These are phyloP conservation scores for Pycnomerus fuliginosus DNA, from an alignment of 2,888 invertebrate genomes.

Conservation along the genomic window DNA sequence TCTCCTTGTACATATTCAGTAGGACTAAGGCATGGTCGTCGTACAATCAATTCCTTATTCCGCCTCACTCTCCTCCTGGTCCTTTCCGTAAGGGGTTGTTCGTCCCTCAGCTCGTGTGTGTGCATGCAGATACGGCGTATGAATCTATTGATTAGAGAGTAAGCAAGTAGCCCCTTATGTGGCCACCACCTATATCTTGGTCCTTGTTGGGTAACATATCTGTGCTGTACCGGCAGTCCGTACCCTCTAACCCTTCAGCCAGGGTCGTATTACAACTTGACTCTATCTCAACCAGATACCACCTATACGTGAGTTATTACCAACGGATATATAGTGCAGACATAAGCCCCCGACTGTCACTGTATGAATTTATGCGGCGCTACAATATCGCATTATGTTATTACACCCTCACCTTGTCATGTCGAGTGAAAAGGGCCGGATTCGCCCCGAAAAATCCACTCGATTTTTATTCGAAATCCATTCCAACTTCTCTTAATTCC, in stretches of 20 bases:
- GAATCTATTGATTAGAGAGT: conserved; percentile 49
- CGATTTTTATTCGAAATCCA: too few relatives aligned
- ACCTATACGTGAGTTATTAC: conserved; percentile 32
- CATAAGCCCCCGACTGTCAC: conserved; percentile 32
- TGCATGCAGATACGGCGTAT: conserved; percentile 49
- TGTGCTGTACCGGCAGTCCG: conserved; percentile 27
- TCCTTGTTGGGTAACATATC: conserved; percentile 20
- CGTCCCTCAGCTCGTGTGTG: conserved; percentile 41
- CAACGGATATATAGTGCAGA: conserved; percentile 26
- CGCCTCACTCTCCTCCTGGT: conserved; percentile 37
- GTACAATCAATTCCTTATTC: conserved; percentile 51
- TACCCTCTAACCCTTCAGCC: conserved; percentile 37
- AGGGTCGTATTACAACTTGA: conserved; percentile 39
- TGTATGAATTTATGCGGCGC: conserved; percentile 28
- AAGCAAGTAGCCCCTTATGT: conserved; percentile 39
- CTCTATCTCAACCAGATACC: conserved; percentile 29
- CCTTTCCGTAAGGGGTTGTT: conserved; percentile 35
- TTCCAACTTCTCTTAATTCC: conserved; percentile 16
- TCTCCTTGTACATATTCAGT: conserved; percentile 46
- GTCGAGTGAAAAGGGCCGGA: too few relatives aligned
- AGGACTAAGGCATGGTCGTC: conserved; percentile 43
- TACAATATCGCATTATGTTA: background rate
- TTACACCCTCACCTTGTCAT: too few relatives aligned
- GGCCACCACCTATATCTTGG: conserved; percentile 30
- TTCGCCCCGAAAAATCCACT: too few relatives aligned